phyloP scores from a whole-genome alignment of 1,140 invertebrate species.

The Mercenaria mercenaria region DNA sequence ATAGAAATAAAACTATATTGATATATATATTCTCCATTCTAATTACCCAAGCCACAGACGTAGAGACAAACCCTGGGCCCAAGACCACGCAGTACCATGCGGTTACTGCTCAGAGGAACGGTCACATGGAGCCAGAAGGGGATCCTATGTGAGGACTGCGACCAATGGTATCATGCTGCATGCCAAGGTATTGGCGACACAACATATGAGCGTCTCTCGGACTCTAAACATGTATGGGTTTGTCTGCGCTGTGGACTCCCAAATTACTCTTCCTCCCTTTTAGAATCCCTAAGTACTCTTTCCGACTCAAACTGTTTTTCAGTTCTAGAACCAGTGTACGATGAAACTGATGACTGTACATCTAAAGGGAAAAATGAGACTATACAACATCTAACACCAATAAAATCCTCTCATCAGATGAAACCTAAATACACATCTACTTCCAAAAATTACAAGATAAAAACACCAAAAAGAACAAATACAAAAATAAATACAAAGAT shows the following conservation, averaged over 20 bases:
- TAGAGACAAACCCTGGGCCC: too few species aligned
- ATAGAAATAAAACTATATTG: too few species aligned
- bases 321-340: conserved; percentile 2
- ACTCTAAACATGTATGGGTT: neutral
- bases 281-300: neutral
- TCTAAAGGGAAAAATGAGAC: neutral
- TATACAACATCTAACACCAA: neutral
- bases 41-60: too few species aligned
- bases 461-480: neutral
- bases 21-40: too few species aligned
- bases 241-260: neutral
- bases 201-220: conserved; percentile 5
- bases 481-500: neutral
- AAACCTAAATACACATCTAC: neutral
- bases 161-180: neutral
- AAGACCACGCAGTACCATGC: too few species aligned
- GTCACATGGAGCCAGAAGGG: too few species aligned
- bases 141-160: conserved; percentile 81
- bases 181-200: neutral
- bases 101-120: too few species aligned
- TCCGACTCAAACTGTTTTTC: neutral
- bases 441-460: neutral
- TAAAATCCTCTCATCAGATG: neutral
- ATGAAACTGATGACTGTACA: too few species aligned
- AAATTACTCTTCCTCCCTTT: neutral